A percentile compares a stretch with the other conserved stretches of the same genome.
These are phyloP conservation scores for Hipparchia sbordonii DNA, from an alignment of 2,888 invertebrate species.

Conservation along the genomic window DNA sequence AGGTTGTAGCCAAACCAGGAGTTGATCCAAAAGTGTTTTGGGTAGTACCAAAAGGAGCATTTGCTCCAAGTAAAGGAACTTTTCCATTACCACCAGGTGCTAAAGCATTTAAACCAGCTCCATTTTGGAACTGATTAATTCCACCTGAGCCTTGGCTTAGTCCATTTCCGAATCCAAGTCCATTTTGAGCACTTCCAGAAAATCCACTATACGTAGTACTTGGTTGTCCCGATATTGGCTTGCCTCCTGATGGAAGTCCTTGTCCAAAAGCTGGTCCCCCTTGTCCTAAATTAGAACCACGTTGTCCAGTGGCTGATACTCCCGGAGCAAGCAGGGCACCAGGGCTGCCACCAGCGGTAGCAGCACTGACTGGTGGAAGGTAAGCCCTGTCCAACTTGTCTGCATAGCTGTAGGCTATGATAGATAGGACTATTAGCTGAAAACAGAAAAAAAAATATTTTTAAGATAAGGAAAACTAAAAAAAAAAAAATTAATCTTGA, in stretches of 20 bases:
- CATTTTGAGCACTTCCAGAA: conserved; percentile 16
- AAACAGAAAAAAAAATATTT: conserved; percentile 23
- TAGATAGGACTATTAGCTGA: conserved; percentile 70
- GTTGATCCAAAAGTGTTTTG: conserved; percentile 33
- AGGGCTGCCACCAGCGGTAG: conserved; percentile 70
- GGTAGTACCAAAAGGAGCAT: conserved; percentile 40
- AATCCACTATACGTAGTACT: conserved; percentile 12
- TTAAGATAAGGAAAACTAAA: too few species aligned
- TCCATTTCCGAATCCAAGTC: conserved; percentile 8
- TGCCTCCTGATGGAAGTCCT: conserved; percentile 28
- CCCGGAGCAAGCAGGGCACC: conserved; percentile 65
- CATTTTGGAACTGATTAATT: background rate
- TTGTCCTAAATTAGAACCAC: background rate
- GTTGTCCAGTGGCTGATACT: background rate
- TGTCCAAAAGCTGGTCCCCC: conserved; percentile 14
- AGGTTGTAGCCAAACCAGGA: background rate
- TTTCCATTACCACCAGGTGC: conserved; percentile 27
- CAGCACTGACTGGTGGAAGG: conserved; percentile 70
- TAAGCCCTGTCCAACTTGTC: conserved; percentile 74
- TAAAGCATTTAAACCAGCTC: conserved; percentile 16
- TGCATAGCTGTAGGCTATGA: conserved; percentile 71
- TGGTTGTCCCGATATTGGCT: conserved; percentile 18
- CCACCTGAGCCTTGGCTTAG: conserved; percentile 6
- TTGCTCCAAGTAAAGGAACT: conserved; percentile 19
- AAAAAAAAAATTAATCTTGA: too few species aligned